Evolutionary conservation across 2,888 invertebrate genomes (phyloP), one percentile per base, ranked within the genome.

Genomic region (Macrosiphum euphorbiae): DNA sequence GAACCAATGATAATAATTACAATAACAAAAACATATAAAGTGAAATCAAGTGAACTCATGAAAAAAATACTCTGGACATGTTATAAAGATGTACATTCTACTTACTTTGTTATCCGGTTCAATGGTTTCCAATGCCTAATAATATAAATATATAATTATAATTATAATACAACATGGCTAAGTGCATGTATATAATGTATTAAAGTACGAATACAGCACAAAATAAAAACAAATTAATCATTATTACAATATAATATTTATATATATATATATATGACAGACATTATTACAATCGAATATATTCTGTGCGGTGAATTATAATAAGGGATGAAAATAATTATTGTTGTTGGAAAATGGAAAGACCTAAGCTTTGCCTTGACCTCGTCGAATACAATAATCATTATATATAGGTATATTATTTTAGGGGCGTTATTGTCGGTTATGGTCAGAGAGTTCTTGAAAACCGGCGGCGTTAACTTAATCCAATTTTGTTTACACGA

Each of bases 361-460:
- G 52, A 88, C 52, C 52, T 78, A 78, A 41, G 35, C 3, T 78
- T 78, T 78, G 35, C 78, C 78, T 35, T 78, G 35, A 78, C 78
- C 78, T 78, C 78, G 35, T 20, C 20, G 35, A 35, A 78, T 35
- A 78, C 78, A 35, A 78, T 78, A 20, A 28, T 58, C 58, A 58
- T 26, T 78, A 78, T 35, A 35, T 78, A 61, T 28, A 67, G n/a
- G n/a, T n/a, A n/a, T 78, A 78, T 78, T 78, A 41, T 78, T 78
- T 78, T 78, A 35, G 20, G 35, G 20, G 8, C 8, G 44, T 44
- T 89, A 44, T 61, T 41, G 41, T 58, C 26, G 61, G 89, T 89
- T 89, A 89, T 61, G 89, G 44, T 89, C 89, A 89, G 44, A 41
- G 58, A 89, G 58, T 61, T 89, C 58, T 61, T 55, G 89, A 89